A percentile compares a stretch with the other conserved stretches of the same genome.
These are phyloP conservation scores for Caenorhabditis macrosperma DNA, from an alignment of 2,888 invertebrate species.

Conservation along the genomic window DNA sequence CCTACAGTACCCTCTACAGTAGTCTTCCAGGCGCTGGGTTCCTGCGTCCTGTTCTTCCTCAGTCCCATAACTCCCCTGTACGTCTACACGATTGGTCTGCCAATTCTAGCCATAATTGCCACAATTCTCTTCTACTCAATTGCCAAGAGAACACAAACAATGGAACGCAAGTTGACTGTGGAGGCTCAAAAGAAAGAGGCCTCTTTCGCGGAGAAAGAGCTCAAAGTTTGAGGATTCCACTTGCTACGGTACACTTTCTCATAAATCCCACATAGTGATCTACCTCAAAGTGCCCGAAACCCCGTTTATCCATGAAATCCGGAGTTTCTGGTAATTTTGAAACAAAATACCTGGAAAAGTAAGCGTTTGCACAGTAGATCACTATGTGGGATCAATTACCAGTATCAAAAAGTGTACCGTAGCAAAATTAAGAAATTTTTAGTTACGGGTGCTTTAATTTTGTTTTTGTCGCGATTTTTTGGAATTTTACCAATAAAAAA, in stretches of 20 bases:
- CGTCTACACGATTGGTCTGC: conserved; percentile 52
- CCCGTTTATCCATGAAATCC: too few relatives aligned
- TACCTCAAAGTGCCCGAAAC: too few relatives aligned
- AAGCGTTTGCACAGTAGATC: too few relatives aligned
- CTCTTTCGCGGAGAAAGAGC: conserved; percentile 1
- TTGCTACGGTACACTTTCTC: too few relatives aligned
- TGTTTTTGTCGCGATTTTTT: too few relatives aligned
- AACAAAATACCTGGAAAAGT: too few relatives aligned
- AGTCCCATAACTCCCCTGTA: conserved; percentile 41
- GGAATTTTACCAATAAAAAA: background rate
- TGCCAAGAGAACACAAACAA: conserved; percentile 36
- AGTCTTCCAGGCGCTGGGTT: conserved; percentile 39
- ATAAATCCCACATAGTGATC: too few relatives aligned
- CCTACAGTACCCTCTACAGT: background rate
- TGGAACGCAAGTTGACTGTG: conserved; percentile 34
- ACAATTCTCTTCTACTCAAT: conserved; percentile 34
- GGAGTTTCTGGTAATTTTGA: too few relatives aligned
- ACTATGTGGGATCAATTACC: background rate
- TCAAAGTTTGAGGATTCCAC: background rate
- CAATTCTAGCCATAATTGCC: conserved; percentile 34
- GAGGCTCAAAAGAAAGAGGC: conserved; percentile 8
- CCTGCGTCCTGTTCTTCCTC: conserved; percentile 46
- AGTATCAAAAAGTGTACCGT: too few relatives aligned
- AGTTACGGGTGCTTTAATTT: too few relatives aligned
- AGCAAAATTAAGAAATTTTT: too few relatives aligned